Base-by-base conservation (phyloP, 2,113 vertebrate genomes). In the Microtus ochrogaster region DNA sequence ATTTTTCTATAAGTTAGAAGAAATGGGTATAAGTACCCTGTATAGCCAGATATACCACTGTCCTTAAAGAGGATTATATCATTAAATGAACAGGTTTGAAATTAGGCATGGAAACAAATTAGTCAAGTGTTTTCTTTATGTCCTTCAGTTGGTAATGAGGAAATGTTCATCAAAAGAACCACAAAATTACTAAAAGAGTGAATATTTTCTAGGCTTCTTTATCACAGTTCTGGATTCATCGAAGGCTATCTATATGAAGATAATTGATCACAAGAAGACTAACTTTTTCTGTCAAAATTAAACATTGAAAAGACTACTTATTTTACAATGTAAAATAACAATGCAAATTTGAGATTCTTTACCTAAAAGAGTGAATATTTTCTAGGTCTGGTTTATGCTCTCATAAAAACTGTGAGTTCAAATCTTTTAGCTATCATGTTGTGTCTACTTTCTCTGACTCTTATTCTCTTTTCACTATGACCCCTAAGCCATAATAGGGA, bases 221-320 rank as follows among this genome's bases (percentile, higher is more conserved):
- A 33, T 63, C 83, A 94, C 39, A 58, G 66, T 91, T 30, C 36
- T 94, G 76, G 96, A 78, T 26, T 63, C 3, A 90, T 28, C n/a
- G 91, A 84, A 94, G 92, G 52, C 16, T 95, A 95, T 94, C 89
- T 93, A 66, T 4, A 58, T 94, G 82, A 78, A 79, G 89, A 90
- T 41, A 91, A 52, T 10, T 26, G 93, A 10, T 13, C 84, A 49
- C 68, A 84, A 17, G 4, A 90, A 52, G 0, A 44, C 16, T 17
- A 95, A 74, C 89, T 78, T 95, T 97, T 96, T 92, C 66, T 89
- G 89, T 97, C 77, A 92, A 47, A n/a, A 92, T 87, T 89, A 47
- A 89, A 94, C 92, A 97, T 61, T 90, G 90, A 95, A 94, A 76
- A 49, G 0, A 13, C 17, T 47, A 11, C 19, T 47, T 86, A n/a